Evolutionary conservation across 2,888 invertebrate genomes (phyloP).

Genomic region (Ormia ochracea): DNA sequence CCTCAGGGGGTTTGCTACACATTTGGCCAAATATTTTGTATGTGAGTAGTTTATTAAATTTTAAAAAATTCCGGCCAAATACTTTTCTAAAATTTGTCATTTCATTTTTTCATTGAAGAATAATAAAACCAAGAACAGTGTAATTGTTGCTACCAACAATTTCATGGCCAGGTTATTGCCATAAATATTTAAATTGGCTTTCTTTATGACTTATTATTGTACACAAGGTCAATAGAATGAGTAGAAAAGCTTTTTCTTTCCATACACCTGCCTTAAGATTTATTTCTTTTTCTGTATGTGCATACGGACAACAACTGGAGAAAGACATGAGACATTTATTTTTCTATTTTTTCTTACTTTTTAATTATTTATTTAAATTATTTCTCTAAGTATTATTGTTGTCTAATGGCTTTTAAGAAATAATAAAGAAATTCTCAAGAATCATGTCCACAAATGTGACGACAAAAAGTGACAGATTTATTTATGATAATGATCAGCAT

Average conservation of each 20-base stretch:
- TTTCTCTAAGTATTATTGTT: conserved; percentile 2
- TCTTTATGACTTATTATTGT: neutral
- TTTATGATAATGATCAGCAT: neutral
- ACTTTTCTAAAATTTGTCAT: neutral
- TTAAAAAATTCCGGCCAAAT: neutral
- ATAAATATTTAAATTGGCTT: neutral
- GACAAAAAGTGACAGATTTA: neutral
- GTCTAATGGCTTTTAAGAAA: neutral
- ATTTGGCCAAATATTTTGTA: neutral
- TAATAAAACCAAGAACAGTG: neutral
- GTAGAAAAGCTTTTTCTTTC: neutral
- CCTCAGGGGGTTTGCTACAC: neutral
- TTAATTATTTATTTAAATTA: conserved; percentile 8
- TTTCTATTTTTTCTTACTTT: neutral
- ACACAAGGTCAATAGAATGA: neutral
- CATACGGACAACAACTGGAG: neutral
- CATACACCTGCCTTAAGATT: neutral
- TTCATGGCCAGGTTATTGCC: neutral
- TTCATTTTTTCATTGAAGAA: neutral
- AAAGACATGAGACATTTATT: neutral
- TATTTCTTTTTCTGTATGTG: neutral
- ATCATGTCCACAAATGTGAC: neutral
- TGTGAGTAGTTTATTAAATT: neutral
- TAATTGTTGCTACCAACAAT: neutral
- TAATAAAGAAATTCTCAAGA: neutral